A percentile compares a stretch with the other conserved stretches of the same genome.
Evolutionary conservation across 2,888 invertebrate species (phyloP).

Genomic region (Corythucha ciliata): DNA sequence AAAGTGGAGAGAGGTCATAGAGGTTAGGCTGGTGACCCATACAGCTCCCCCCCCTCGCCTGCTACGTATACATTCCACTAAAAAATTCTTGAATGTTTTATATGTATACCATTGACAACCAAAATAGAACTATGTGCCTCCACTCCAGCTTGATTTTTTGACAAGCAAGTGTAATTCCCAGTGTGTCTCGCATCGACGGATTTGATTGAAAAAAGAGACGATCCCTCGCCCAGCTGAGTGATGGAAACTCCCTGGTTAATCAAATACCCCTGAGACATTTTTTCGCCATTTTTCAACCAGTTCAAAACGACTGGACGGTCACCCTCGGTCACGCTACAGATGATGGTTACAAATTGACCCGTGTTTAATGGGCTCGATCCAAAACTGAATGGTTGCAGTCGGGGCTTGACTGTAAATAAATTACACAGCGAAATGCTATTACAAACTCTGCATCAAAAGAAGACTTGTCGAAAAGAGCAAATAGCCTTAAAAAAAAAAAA

Average conservation of each 20-base stretch:
- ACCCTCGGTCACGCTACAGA: conserved; percentile 48
- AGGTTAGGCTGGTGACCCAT: too few relatives aligned
- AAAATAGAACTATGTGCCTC: conserved; percentile 38
- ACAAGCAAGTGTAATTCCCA: conserved; percentile 43
- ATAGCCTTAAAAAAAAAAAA: too few relatives aligned
- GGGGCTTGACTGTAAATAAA: conserved; percentile 33
- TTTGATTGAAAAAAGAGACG: conserved; percentile 55
- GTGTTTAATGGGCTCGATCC: conserved; percentile 32
- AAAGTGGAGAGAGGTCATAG: too few relatives aligned
- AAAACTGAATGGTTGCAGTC: conserved; percentile 35
- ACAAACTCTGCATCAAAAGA: too few relatives aligned
- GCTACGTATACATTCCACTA: too few relatives aligned
- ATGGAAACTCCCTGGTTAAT: conserved; percentile 49
- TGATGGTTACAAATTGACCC: conserved; percentile 42
- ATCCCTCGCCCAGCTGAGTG: conserved; percentile 51
- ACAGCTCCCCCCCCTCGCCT: too few relatives aligned
- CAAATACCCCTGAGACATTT: conserved; percentile 41
- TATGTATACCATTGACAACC: conserved; percentile 33
- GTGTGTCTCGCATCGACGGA: conserved; percentile 45
- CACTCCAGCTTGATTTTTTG: conserved; percentile 39
- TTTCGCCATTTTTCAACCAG: conserved; percentile 52
- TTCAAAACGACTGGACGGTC: conserved; percentile 55
- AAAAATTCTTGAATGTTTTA: too few relatives aligned
- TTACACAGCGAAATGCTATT: too few relatives aligned
- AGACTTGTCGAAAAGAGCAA: too few relatives aligned